Base-by-base conservation (phyloP, 2,888 invertebrate species). In the Callinectes sapidus region DNA sequence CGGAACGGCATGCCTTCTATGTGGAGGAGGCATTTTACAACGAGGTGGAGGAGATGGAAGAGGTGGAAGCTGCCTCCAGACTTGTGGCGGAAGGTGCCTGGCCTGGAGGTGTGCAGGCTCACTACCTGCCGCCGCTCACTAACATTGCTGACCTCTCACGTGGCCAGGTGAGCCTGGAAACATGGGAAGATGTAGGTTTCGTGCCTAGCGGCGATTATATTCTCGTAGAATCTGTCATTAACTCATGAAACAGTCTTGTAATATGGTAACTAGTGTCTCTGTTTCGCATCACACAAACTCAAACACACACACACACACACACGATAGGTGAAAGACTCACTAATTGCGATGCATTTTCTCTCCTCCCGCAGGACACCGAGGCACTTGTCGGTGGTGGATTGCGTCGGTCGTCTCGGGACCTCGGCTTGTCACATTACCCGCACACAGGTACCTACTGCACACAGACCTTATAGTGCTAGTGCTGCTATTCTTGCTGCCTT, bases 381-480 rank as follows among this genome's bases (percentile, higher is more conserved):
- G 35, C 2, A 35, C 35, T 16, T 81, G 81, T 32, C 35, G 18
- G 35, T 16, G 81, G 81, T 23, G 81, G 81, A 3, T 10, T 81
- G 14, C 81, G 81, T 81, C 81, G 81, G 35, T 35, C 81, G 35
- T 81, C 81, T 16, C 81, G 81, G 81, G 81, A 81, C 35, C 35
- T 81, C 35, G 81, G 89, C 10, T 90, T 90, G 71, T 90, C 89
- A 23, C 55, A 66, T n/a, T 90, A 90, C 55, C 35, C 90, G 55
- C 55, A 86, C 35, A 48, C 90, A 90, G 85, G 86, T 91, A 91
- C n/a, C 14, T 91, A 91, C n/a, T 32, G 18, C 54, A 54, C 54
- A 48, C 86, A 61, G 5, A 23, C 2, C 6, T 5, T 23, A 18
- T 61, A 61, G 13, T 28, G 55, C 14, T 54, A 3, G 8, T 28